A percentile compares a stretch with the other conserved stretches of the same genome.
phyloP scores from a whole-genome alignment of 2,888 invertebrate species.

The Terebella lapidaria region DNA sequence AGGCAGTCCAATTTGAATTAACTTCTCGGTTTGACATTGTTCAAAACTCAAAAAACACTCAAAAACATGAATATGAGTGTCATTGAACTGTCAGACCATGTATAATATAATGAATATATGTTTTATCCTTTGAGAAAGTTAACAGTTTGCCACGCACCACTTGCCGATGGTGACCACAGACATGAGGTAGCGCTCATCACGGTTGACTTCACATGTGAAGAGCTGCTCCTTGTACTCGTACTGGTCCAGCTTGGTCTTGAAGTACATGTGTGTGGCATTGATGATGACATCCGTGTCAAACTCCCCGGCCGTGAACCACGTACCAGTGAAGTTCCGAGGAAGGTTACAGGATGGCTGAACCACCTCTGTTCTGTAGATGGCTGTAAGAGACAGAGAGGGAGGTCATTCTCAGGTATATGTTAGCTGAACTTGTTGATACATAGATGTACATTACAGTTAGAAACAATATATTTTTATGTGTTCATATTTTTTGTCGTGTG shows the following conservation, averaged over 20 bases:
- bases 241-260: slow-evolving; percentile 90
- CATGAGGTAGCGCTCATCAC: slow-evolving; percentile 90
- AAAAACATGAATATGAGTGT: too few species aligned
- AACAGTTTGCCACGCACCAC: slow-evolving; percentile 67
- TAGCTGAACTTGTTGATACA: too few species aligned
- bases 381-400: slow-evolving; percentile 10
- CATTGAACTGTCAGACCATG: too few species aligned
- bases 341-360: slow-evolving; percentile 83
- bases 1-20: too few species aligned
- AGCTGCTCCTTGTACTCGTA: slow-evolving; percentile 68
- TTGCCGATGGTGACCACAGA: slow-evolving; percentile 93
- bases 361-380: slow-evolving; percentile 22
- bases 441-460: too few species aligned
- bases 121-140: too few species aligned
- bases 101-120: too few species aligned
- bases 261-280: slow-evolving; percentile 93
- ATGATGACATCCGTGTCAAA: slow-evolving; percentile 81
- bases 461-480: too few species aligned
- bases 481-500: too few species aligned
- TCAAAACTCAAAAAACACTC: too few species aligned
- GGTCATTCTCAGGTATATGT: too few species aligned
- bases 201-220: slow-evolving; percentile 88
- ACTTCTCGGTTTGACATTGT: too few species aligned
- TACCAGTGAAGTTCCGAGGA: slow-evolving; percentile 88
- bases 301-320: slow-evolving; percentile 96